Evolutionary conservation across 2,113 vertebrate species (phyloP).

Genomic region (Notarius quadriscutis): DNA sequence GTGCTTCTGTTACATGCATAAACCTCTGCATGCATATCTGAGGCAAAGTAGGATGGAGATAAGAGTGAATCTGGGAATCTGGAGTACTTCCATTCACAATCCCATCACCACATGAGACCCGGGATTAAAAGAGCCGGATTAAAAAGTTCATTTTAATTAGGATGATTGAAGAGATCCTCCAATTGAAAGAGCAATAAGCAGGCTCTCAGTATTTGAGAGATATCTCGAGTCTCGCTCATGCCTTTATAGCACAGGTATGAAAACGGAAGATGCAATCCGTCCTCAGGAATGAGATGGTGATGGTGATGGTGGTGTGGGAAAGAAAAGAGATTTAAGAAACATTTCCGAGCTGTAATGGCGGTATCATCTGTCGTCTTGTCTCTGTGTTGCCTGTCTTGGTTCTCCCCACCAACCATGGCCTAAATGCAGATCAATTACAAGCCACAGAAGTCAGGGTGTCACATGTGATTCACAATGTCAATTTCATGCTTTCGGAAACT

Average conservation of each 20-base stretch:
- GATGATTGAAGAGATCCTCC: constrained; percentile 75
- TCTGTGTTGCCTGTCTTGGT: background rate
- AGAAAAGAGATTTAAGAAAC: constrained; percentile 11
- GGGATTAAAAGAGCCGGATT: constrained; percentile 79
- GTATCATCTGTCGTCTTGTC: constrained; percentile 39
- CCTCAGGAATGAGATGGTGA: constrained; percentile 33
- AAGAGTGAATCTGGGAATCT: constrained; percentile 74
- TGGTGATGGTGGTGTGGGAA: background rate
- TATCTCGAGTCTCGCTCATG: constrained; percentile 69
- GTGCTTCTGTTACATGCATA: constrained; percentile 67
- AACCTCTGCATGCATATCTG: constrained; percentile 75
- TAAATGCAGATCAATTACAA: constrained; percentile 94
- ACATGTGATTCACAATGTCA: constrained; percentile 97
- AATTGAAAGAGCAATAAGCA: constrained; percentile 78
- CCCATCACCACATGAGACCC: constrained; percentile 77
- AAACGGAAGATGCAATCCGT: constrained; percentile 76
- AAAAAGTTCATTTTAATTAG: constrained; percentile 83
- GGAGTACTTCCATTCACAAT: constrained; percentile 77
- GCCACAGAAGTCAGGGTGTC: constrained; percentile 87
- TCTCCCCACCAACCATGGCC: constrained; percentile 51
- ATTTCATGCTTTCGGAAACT: constrained; percentile 94
- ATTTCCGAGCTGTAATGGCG: constrained; percentile 33
- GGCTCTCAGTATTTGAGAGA: constrained; percentile 74
- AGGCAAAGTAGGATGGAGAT: constrained; percentile 67
- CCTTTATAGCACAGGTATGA: constrained; percentile 73